phyloP scores from a whole-genome alignment of 1,140 invertebrate species.

The Drosophila setifemur region DNA sequence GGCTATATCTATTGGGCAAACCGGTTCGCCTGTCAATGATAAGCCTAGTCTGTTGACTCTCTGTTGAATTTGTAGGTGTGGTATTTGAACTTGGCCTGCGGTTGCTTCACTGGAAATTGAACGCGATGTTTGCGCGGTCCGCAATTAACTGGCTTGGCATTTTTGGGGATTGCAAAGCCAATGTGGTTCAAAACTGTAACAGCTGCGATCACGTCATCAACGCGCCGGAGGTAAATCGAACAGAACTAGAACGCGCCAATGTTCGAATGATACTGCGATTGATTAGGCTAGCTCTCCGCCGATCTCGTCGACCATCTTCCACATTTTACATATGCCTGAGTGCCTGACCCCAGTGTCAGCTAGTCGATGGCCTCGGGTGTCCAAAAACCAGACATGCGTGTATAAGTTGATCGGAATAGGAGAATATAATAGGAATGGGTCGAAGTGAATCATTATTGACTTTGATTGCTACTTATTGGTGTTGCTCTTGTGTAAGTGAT shows the following conservation, averaged over 20 bases:
- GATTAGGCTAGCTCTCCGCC: conserved; percentile 11
- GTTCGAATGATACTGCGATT: conserved; percentile 26
- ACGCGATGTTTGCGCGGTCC: not conserved
- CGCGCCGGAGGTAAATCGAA: conserved; percentile 4
- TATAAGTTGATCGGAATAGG: conserved; percentile 32
- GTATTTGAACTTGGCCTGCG: conserved; percentile 21
- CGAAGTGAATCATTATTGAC: conserved; percentile 21
- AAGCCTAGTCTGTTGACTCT: conserved; percentile 26
- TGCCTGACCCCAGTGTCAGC: conserved; percentile 24
- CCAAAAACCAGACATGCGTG: conserved; percentile 46
- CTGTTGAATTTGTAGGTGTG: conserved; percentile 22
- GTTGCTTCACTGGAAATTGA: conserved; percentile 10
- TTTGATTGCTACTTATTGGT: conserved; percentile 21
- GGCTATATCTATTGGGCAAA: conserved; percentile 15
- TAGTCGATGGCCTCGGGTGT: conserved; percentile 35
- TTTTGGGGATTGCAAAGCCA: conserved; percentile 27
- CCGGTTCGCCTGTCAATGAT: conserved; percentile 31
- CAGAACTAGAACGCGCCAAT: conserved; percentile 12
- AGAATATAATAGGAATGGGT: not conserved
- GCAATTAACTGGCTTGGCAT: conserved; percentile 19
- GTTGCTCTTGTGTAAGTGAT: not conserved
- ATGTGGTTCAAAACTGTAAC: conserved; percentile 25
- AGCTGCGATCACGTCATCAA: conserved; percentile 35
- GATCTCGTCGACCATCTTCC: conserved; percentile 3
- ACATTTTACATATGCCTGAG: conserved; percentile 21